Base-by-base conservation (phyloP, 2,113 vertebrate genomes). In the Eulemur rufifrons region DNA sequence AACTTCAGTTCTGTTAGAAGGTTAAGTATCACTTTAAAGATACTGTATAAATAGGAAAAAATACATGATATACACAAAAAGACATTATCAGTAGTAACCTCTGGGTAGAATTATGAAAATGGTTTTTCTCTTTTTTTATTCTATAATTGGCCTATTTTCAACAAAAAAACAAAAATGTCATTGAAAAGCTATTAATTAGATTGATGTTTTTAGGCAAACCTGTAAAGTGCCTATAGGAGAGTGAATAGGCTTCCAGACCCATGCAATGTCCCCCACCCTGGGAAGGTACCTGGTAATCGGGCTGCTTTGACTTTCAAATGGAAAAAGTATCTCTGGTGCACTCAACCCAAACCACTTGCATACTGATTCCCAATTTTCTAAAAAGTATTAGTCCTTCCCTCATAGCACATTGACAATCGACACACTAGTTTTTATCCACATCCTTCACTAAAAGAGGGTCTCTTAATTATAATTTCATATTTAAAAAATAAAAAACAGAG, bases 131-230 rank as follows among this genome's bases (percentile, higher is more conserved):
- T 59, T 66, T 37, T 68, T 74, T 37, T 50, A 37, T 47, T 91
- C 54, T 89, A 90, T 77, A 71, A 76, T 66, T 81, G 50, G 47
- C 25, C 25, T 81, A 71, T 69, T 88, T 96, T 95, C 77, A 95
- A 78, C 9, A 80, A 89, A 42, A 42, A 82, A 95, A 86, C 34
- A 87, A 94, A 94, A 94, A 61, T 64, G 23, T 34, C 21, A 87
- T 6, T 15, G 25, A 86, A 89, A 83, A 76, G 20, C 42, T 34
- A 45, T 56, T 85, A 56, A 45, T 56, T 81, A 50, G 7, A 71
- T 0, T 64, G 74, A 77, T 63, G 17, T 71, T 85, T 37, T 91
- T 25, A 39, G 42, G 15, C 56, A 94, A 84, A 42, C 20, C 27
- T 87, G 59, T 23, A 73, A 69, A 56, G 21, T 39, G 10, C 23